phyloP scores from a whole-genome alignment of 1,140 invertebrate genomes.

The Drosophila arawakana region DNA sequence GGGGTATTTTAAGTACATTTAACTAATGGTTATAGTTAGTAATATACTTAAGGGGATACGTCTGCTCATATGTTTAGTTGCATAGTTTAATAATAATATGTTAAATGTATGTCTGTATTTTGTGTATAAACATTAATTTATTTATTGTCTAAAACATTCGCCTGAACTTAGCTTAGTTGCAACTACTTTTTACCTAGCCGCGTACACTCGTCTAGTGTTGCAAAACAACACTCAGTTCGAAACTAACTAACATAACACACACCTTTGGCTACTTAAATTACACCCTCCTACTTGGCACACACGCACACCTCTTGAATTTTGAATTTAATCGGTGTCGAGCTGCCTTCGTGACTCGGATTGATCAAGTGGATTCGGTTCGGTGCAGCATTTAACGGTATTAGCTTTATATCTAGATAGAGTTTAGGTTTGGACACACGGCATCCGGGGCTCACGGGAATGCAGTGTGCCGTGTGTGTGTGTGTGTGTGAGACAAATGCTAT shows the following conservation, averaged over 20 bases:
- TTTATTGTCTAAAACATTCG: constrained; percentile 82
- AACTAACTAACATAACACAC: constrained; percentile 78
- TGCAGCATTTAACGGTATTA: constrained; percentile 54
- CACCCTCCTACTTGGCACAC: constrained; percentile 5
- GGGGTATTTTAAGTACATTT: constrained; percentile 26
- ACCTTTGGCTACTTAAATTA: constrained; percentile 77
- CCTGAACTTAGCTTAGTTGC: constrained; percentile 49
- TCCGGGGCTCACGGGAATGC: constrained; percentile 68
- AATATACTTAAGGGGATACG: constrained; percentile 2
- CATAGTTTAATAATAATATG: constrained; percentile 28
- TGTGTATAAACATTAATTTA: constrained; percentile 73
- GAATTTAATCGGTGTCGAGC: constrained; percentile 59
- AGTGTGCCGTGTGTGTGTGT: constrained; percentile 22
- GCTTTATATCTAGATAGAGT: constrained; percentile 9
- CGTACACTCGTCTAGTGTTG: too few species aligned
- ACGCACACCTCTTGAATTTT: constrained; percentile 60
- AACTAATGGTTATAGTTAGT: constrained; percentile 37
- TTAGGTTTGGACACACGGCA: constrained; percentile 36
- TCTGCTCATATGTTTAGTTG: constrained; percentile 32
- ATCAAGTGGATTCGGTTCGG: constrained; percentile 36
- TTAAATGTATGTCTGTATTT: constrained; percentile 3
- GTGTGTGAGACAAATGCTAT: constrained; percentile 53
- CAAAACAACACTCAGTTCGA: constrained; percentile 35
- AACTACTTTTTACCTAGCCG: constrained; percentile 1
- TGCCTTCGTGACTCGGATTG: not conserved